A percentile compares a stretch with the other conserved stretches of the same genome.
Evolutionary conservation across 2,888 invertebrate species (phyloP).

Genomic region (Phalera bucephala): DNA sequence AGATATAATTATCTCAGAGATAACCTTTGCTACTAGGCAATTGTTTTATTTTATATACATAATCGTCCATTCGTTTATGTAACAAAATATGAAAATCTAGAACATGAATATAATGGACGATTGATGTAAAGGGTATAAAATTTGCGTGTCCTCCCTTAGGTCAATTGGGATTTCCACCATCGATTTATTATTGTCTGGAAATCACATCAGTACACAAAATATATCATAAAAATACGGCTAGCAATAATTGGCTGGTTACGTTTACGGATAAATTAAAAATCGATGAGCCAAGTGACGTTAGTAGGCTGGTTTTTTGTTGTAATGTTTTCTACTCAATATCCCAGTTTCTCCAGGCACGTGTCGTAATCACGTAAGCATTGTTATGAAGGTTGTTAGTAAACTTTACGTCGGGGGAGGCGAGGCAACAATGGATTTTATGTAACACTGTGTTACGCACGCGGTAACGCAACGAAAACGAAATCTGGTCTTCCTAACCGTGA

Average conservation of each 20-base stretch:
- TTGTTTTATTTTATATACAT: background rate
- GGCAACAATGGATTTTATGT: slow-evolving; percentile 63
- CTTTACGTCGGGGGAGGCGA: slow-evolving; percentile 26
- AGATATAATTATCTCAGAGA: background rate
- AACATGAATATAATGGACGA: too few relatives aligned
- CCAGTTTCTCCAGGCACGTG: slow-evolving; percentile 23
- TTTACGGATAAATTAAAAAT: slow-evolving; percentile 4
- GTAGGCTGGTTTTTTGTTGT: too few relatives aligned
- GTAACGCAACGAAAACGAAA: slow-evolving; percentile 53
- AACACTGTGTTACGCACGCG: slow-evolving; percentile 49
- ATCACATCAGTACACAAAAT: background rate
- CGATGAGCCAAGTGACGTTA: background rate
- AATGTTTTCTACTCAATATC: too few relatives aligned
- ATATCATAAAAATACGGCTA: background rate
- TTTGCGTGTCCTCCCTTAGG: too few relatives aligned
- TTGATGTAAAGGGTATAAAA: too few relatives aligned
- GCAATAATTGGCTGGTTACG: background rate
- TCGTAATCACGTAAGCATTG: slow-evolving; percentile 34
- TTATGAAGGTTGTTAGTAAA: slow-evolving; percentile 44
- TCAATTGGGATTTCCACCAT: too few relatives aligned
- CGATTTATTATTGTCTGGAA: too few relatives aligned
- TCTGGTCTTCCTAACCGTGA: slow-evolving; percentile 52
- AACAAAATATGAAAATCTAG: too few relatives aligned
- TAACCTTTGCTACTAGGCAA: background rate
- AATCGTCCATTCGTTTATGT: too few relatives aligned